These are phyloP conservation scores for Lordiphosa collinella DNA, from an alignment of 1,140 invertebrate genomes.

Conservation along the genomic window DNA sequence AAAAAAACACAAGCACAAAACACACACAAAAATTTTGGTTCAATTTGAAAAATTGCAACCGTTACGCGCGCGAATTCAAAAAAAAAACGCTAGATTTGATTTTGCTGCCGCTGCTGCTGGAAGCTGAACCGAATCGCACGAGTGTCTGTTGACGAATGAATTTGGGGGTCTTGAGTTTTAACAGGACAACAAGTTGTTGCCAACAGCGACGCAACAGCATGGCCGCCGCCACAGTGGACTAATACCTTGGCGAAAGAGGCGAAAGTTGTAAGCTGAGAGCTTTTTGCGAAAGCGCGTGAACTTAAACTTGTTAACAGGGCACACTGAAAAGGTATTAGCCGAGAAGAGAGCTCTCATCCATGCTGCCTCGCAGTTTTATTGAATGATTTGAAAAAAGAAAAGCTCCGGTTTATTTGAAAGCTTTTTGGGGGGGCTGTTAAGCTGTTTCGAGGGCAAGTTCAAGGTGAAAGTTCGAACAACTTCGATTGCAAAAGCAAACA, in stretches of 20 bases:
- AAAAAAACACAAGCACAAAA: too few relatives aligned
- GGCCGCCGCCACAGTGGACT: not conserved
- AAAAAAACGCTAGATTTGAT: slow-evolving; percentile 1
- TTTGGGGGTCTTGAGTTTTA: slow-evolving; percentile 3
- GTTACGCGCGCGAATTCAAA: slow-evolving; percentile 4
- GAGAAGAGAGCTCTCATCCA: too few relatives aligned
- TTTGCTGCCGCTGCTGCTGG: slow-evolving; percentile 15
- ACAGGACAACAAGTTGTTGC: slow-evolving; percentile 54
- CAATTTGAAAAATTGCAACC: not conserved
- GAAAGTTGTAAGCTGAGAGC: not conserved
- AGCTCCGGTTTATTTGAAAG: not conserved
- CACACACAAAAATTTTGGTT: too few relatives aligned
- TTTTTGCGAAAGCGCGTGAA: not conserved
- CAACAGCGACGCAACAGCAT: slow-evolving; percentile 13
- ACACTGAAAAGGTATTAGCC: too few relatives aligned
- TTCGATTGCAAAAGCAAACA: not conserved
- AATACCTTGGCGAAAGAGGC: not conserved
- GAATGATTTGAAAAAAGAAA: not conserved
- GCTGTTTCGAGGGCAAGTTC: too few relatives aligned
- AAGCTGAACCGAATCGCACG: slow-evolving; percentile 63
- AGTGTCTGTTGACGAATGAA: slow-evolving; percentile 64
- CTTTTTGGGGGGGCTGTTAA: too few relatives aligned
- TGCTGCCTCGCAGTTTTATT: too few relatives aligned
- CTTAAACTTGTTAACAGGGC: too few relatives aligned
- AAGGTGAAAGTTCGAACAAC: too few relatives aligned